Base-by-base conservation (phyloP, 1,140 invertebrate genomes). In the Drosophila kepulauana region DNA sequence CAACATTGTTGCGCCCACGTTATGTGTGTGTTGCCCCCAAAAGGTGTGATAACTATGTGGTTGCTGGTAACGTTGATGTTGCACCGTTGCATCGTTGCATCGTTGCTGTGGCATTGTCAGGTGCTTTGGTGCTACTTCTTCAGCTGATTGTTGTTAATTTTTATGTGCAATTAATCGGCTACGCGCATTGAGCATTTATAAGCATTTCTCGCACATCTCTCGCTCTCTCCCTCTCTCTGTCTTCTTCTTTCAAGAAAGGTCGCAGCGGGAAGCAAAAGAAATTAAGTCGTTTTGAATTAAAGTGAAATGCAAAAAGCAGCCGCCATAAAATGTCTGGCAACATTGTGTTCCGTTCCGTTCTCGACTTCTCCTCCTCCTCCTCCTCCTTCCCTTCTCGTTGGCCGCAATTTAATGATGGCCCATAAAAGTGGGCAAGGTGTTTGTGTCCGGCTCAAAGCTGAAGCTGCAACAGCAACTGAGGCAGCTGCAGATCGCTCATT, bases 131-230 rank as follows among this genome's bases (percentile, higher is more conserved):
- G 35, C 35, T 38, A 38, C 35, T 64, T 20, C 51, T 58, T 46
- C 43, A 49, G 52, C 73, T 72, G 80, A 89, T 89, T 85, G 75
- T 88, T 88, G 80, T 88, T 88, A 88, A 88, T 84, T 88, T 88
- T 88, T 88, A 88, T 88, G 81, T 88, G 84, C 84, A 88, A 88
- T 89, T 88, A 88, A 90, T 90, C 81, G 85, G 85, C 81, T 69
- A 79, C 85, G 85, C 78, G 78, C 85, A 89, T 81, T 89, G 85
- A 84, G 85, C 85, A 88, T 89, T 88, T 90, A 88, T 84, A 88
- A 88, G 79, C 82, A 87, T 86, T 87, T 87, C 82, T 75, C 54
- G 75, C 82, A 70, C 41, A 13, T 13, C 41, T n/a, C 7, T 7
- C 1, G 3, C 11, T 45, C 49, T 33, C 65, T 58, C 54, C 8